These are phyloP conservation scores for Pteropus alecto DNA, from an alignment of 2,113 vertebrate genomes.

Conservation along the genomic window DNA sequence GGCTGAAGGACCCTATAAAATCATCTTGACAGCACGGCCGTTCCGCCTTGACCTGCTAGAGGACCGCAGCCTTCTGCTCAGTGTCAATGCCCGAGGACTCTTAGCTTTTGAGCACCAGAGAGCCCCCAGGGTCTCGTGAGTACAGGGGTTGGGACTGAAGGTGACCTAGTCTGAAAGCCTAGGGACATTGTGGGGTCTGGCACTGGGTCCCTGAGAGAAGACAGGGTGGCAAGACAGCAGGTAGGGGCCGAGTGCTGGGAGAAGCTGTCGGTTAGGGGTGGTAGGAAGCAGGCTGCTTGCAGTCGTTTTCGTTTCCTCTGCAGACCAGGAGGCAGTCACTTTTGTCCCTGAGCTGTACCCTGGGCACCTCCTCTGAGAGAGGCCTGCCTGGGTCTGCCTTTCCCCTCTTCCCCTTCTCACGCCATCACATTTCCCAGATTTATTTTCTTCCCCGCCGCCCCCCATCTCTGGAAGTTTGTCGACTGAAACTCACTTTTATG, in stretches of 20 bases:
- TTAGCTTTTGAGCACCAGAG: constrained; percentile 92
- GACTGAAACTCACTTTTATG: constrained; percentile 83
- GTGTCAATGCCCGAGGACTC: constrained; percentile 93
- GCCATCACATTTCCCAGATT: constrained; percentile 68
- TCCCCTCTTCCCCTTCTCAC: constrained; percentile 50
- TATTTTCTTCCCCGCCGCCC: constrained; percentile 59
- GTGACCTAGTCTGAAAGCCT: not conserved
- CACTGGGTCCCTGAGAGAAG: not conserved
- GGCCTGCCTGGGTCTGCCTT: constrained; percentile 36
- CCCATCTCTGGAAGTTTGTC: constrained; percentile 81
- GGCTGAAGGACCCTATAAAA: constrained; percentile 84
- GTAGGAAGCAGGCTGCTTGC: not conserved
- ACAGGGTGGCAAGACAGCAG: not conserved
- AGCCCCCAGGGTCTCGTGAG: constrained; percentile 94
- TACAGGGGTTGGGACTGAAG: constrained; percentile 5
- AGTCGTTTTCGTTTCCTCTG: not conserved
- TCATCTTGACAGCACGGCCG: constrained; percentile 89
- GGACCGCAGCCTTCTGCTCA: constrained; percentile 89
- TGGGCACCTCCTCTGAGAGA: constrained; percentile 35
- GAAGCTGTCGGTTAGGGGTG: not conserved
- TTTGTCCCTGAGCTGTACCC: constrained; percentile 15
- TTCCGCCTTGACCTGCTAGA: constrained; percentile 93
- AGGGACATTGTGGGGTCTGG: not conserved
- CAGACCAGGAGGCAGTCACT: constrained; percentile 26
- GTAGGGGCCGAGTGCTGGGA: not conserved